phyloP scores from a whole-genome alignment of 2,888 invertebrate genomes.

The Loripinus fragilis region DNA sequence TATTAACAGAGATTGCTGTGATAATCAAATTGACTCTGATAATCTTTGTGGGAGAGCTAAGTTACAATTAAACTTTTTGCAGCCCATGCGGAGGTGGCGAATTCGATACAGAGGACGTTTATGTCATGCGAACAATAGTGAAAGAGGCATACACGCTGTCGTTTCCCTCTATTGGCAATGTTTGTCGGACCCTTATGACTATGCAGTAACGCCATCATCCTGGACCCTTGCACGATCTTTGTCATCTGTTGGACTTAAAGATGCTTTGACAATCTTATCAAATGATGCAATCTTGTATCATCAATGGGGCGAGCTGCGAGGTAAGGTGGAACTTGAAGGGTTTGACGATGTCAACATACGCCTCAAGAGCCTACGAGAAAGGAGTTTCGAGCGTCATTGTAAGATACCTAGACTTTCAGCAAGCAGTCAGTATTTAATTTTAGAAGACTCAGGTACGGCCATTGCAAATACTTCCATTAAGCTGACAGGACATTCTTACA shows the following conservation, averaged over 20 bases:
- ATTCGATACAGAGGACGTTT: not conserved
- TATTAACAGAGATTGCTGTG: not conserved
- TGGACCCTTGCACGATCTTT: not conserved
- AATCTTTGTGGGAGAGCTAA: not conserved
- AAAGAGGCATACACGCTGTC: not conserved
- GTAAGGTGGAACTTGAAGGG: not conserved
- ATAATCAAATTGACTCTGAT: not conserved
- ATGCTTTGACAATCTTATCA: no score
- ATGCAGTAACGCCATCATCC: not conserved
- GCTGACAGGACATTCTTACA: not conserved
- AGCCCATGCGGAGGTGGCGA: not conserved
- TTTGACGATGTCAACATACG: not conserved
- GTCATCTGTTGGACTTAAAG: not conserved
- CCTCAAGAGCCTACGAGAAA: not conserved
- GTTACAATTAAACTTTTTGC: not conserved
- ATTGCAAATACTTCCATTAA: not conserved
- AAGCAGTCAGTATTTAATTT: not conserved
- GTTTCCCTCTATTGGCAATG: not conserved
- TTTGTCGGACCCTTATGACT: constrained; percentile 3
- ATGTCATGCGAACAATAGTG: not conserved
- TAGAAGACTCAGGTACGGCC: not conserved
- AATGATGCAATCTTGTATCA: not conserved
- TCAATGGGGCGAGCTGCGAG: not conserved
- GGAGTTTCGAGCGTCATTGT: not conserved
- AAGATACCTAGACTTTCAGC: no score